Base-by-base conservation (phyloP, 2,113 vertebrate genomes). In the Cynoglossus semilaevis region DNA sequence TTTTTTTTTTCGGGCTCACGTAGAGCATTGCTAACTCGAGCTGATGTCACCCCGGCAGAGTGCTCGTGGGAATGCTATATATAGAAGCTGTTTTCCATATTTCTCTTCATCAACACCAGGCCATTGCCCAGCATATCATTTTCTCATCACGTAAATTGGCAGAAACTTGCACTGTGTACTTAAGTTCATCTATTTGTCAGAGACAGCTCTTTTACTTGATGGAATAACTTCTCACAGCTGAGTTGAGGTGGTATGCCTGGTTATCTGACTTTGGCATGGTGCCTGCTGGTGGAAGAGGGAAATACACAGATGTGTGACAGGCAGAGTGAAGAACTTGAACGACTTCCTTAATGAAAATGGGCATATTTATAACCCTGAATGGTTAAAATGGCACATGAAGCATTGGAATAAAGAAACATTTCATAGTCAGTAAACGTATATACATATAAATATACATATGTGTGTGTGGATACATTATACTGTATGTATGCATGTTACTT, bases 101-200 rank as follows among this genome's bases (percentile, higher is more conserved):
- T 88, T 84, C 77, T 85, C 84, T 87, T 89, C 85, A 87, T 86
- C 83, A 82, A 74, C 76, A 76, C 46, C 40, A 55, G 63, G 68
- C 78, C 55, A 71, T 46, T 86, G 82, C 81, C 74, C 47, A 59
- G 74, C 80, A 81, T 81, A 85, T 84, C 63, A 69, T 81, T 87
- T 86, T 76, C 74, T 79, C 80, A 84, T 83, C 78, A 83, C 82
- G 70, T 69, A 79, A 85, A 81, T 82, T 89, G 88, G 85, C 86
- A 86, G 66, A 73, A 85, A 77, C 70, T 76, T 72, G 65, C 46
- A 58, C 42, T 63, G 55, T 73, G 72, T 71, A 71, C 40, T 22
- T 61, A 29, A 70, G 67, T 57, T 83, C 51, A 62, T 79, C 60
- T 72, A 48, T 74, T 76, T 79, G 76, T 67, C 77, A 76, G 64